A percentile compares a stretch with the other conserved stretches of the same genome.
These are phyloP conservation scores for Agelas oroides DNA, from an alignment of 37 sponge, comb jelly and placozoan genomes.

Conservation along the genomic window DNA sequence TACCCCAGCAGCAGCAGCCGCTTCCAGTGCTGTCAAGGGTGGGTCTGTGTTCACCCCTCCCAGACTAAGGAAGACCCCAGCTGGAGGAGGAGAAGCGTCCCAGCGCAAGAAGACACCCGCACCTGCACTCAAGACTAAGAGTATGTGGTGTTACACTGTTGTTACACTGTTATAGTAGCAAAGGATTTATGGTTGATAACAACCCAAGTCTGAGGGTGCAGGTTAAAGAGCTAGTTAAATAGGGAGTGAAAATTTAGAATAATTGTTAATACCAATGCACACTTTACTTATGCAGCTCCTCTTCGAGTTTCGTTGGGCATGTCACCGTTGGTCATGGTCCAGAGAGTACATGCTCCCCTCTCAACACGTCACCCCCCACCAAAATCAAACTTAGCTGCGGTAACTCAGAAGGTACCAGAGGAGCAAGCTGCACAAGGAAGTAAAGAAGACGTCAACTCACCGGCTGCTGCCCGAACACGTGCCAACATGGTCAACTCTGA, in stretches of 20 bases:
- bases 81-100: too few relatives aligned
- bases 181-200: too few relatives aligned
- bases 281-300: constrained; percentile 13
- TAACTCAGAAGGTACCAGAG: neutral
- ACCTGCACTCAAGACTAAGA: constrained; percentile 12
- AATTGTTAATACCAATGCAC: too few relatives aligned
- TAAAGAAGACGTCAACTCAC: constrained; percentile 29
- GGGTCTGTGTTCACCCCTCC: constrained; percentile 38
- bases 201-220: too few relatives aligned
- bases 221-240: too few relatives aligned
- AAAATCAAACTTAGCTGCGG: neutral
- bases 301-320: constrained; percentile 9
- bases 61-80: constrained; percentile 1
- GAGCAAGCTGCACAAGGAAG: neutral
- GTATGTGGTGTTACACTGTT: neutral
- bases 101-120: too few relatives aligned
- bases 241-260: too few relatives aligned
- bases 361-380: neutral
- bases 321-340: constrained; percentile 31
- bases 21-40: neutral
- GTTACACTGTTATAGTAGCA: too few relatives aligned
- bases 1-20: constrained; percentile 7
- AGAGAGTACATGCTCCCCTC: neutral
- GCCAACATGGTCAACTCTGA: neutral
- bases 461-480: constrained; percentile 26